phyloP scores from a whole-genome alignment of 2,888 invertebrate genomes.

The Rhopalosiphum nymphaeae region DNA sequence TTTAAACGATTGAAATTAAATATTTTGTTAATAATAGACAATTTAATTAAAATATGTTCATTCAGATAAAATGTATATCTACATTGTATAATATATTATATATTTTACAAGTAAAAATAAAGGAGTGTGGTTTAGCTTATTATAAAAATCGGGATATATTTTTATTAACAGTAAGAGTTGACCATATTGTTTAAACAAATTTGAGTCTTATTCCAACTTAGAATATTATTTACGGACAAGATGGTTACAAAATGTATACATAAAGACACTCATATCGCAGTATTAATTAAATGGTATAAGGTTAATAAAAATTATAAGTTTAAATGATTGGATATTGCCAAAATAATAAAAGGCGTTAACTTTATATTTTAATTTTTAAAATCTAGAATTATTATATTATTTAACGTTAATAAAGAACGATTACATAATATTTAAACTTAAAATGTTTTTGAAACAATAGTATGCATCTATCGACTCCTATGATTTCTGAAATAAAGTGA shows the following conservation, averaged over 20 bases:
- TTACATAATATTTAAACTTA: background rate
- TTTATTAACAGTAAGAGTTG: background rate
- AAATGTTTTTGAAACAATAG: background rate
- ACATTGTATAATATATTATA: background rate
- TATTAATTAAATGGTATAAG: background rate
- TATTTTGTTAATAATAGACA: background rate
- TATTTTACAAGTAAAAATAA: background rate
- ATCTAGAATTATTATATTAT: no score
- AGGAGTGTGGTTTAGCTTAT: no score
- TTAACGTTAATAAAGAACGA: background rate
- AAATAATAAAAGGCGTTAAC: no score
- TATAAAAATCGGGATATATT: no score
- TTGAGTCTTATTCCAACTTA: background rate
- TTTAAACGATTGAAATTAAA: background rate
- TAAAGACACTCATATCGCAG: background rate
- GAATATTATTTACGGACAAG: background rate
- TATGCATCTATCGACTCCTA: background rate
- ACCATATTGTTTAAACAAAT: background rate
- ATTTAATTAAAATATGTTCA: background rate
- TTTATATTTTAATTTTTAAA: background rate
- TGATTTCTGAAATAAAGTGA: background rate
- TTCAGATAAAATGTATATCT: background rate
- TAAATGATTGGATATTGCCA: background rate
- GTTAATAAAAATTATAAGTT: background rate
- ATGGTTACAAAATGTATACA: background rate